A percentile compares a stretch with the other conserved stretches of the same genome.
phyloP scores from a whole-genome alignment of 1,140 invertebrate species.

The Micrasema minimum region DNA sequence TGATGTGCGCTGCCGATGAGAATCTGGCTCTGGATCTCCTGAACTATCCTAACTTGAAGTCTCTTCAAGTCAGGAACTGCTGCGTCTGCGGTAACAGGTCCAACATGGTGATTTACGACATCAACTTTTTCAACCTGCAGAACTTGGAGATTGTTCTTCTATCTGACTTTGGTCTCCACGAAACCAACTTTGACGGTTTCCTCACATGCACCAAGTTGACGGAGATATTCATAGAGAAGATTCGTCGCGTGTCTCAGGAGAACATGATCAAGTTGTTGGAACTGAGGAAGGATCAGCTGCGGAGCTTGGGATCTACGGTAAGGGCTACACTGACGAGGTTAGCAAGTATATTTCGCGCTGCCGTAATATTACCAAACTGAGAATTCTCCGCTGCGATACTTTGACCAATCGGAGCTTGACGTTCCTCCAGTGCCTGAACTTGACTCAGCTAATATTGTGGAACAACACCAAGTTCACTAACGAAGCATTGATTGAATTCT shows the following conservation, averaged over 20 bases:
- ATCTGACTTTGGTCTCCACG: constrained; percentile 62
- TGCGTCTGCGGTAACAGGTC: background rate
- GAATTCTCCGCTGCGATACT: constrained; percentile 62
- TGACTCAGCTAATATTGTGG: constrained; percentile 60
- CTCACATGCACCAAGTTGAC: constrained; percentile 58
- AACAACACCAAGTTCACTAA: constrained; percentile 63
- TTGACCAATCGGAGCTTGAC: constrained; percentile 60
- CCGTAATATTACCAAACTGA: constrained; percentile 57
- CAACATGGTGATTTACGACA: constrained; percentile 8
- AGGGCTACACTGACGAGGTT: constrained; percentile 58
- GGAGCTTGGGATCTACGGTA: constrained; percentile 60
- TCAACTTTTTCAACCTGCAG: constrained; percentile 59
- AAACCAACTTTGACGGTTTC: constrained; percentile 58
- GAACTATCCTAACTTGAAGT: constrained; percentile 9
- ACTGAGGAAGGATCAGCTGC: constrained; percentile 57
- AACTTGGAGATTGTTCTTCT: constrained; percentile 58
- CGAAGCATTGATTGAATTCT: constrained; percentile 56
- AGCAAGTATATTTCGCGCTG: constrained; percentile 59
- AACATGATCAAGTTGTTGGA: constrained; percentile 59
- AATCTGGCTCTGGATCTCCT: background rate
- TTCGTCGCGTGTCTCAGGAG: constrained; percentile 57
- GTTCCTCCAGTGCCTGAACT: constrained; percentile 54
- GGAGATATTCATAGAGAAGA: constrained; percentile 63
- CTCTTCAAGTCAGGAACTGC: constrained; percentile 13
- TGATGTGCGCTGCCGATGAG: constrained; percentile 21